These are phyloP conservation scores for Saccopteryx leptura DNA, from an alignment of 2,113 vertebrate genomes.

Conservation along the genomic window DNA sequence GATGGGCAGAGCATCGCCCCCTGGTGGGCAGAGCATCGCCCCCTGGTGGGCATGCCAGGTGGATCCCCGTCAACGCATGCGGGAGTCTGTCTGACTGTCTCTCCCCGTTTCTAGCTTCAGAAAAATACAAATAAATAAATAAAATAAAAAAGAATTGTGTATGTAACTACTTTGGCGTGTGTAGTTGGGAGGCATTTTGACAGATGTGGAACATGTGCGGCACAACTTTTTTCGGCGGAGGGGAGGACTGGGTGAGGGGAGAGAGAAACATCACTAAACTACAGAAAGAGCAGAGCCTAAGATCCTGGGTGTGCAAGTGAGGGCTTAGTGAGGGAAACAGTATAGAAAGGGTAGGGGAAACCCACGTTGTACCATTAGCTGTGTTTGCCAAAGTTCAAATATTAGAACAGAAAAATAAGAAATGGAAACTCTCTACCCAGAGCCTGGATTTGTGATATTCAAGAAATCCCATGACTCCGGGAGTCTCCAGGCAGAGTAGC, in stretches of 20 bases:
- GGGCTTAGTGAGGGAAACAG: background rate
- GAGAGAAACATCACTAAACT: background rate
- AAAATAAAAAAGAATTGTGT: background rate
- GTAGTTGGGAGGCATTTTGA: conserved; percentile 51
- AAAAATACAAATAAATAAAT: too few relatives aligned
- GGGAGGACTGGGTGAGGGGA: background rate
- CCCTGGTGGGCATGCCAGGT: too few relatives aligned
- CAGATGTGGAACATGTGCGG: conserved; percentile 74
- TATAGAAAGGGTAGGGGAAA: background rate
- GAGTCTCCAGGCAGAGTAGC: background rate
- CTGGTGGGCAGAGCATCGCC: too few relatives aligned
- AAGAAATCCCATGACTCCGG: background rate
- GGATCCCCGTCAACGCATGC: too few relatives aligned
- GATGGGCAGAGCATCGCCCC: too few relatives aligned
- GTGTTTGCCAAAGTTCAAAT: background rate
- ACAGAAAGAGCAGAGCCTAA: background rate
- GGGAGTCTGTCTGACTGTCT: too few relatives aligned
- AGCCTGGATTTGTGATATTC: conserved; percentile 28
- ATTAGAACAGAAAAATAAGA: conserved; percentile 1
- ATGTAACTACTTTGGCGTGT: conserved; percentile 46
- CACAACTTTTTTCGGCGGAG: background rate
- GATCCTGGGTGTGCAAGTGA: background rate
- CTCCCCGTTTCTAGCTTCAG: too few relatives aligned
- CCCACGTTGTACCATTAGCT: background rate
- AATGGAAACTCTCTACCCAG: background rate